A percentile compares a stretch with the other conserved stretches of the same genome.
Evolutionary conservation across 1,140 invertebrate genomes (phyloP).

Genomic region (Liolophura sinensis): DNA sequence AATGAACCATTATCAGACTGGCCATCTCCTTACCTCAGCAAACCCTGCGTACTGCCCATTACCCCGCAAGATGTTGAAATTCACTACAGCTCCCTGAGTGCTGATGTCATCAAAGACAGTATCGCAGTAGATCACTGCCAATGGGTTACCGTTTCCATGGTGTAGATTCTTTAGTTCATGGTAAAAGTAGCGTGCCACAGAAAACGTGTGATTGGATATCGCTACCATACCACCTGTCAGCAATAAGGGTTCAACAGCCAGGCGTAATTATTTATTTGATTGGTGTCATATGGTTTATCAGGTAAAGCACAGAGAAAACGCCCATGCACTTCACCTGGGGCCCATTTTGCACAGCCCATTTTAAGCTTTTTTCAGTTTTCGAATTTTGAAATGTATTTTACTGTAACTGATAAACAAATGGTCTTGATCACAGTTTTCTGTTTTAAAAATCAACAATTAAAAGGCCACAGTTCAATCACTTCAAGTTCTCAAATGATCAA

Average conservation of each 20-base stretch:
- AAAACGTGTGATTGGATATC: slow-evolving; percentile 76
- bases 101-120: slow-evolving; percentile 66
- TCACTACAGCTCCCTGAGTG: slow-evolving; percentile 82
- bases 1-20: too few relatives aligned
- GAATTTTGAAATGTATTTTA: too few relatives aligned
- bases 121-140: slow-evolving; percentile 75
- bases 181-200: slow-evolving; percentile 75
- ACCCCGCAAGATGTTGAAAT: slow-evolving; percentile 83
- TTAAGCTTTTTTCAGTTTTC: too few relatives aligned
- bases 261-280: too few relatives aligned
- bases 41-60: slow-evolving; percentile 84
- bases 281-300: neutral
- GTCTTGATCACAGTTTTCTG: too few relatives aligned
- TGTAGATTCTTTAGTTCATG: slow-evolving; percentile 66
- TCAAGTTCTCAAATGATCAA: too few relatives aligned
- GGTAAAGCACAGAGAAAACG: too few relatives aligned
- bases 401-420: too few relatives aligned
- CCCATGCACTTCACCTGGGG: too few relatives aligned
- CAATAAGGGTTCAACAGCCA: neutral
- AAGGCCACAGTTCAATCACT: too few relatives aligned
- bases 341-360: too few relatives aligned
- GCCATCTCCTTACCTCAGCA: slow-evolving; percentile 69
- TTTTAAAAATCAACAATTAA: too few relatives aligned
- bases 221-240: slow-evolving; percentile 66
- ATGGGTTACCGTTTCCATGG: slow-evolving; percentile 75